A percentile compares a stretch with the other conserved stretches of the same genome.
These are phyloP conservation scores for Drosophila tanythrix DNA, from an alignment of 2,888 invertebrate species.

Conservation along the genomic window DNA sequence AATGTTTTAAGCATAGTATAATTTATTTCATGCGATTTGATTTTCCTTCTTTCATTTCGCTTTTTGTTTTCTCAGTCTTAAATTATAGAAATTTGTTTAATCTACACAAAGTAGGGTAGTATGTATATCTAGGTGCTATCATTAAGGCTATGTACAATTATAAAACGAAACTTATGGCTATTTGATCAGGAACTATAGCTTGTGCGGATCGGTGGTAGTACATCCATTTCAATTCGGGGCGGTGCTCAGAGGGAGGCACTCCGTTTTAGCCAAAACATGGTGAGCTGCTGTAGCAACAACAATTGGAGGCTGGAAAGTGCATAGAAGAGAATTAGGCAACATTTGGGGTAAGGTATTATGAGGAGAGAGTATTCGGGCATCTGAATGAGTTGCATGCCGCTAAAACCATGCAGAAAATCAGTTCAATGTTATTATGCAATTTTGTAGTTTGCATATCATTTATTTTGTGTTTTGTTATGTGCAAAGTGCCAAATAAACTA, in stretches of 20 bases:
- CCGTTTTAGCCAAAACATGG: slow-evolving; percentile 74
- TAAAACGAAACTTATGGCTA: slow-evolving; percentile 47
- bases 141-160: slow-evolving; percentile 47
- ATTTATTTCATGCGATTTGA: slow-evolving; percentile 47
- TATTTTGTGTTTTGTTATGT: slow-evolving; percentile 42
- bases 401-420: slow-evolving; percentile 62
- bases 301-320: slow-evolving; percentile 80
- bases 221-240: slow-evolving; percentile 7
- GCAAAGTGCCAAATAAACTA: slow-evolving; percentile 42
- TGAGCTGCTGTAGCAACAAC: slow-evolving; percentile 77
- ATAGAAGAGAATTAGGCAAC: slow-evolving; percentile 44
- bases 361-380: slow-evolving; percentile 10
- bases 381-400: slow-evolving; percentile 38
- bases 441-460: slow-evolving; percentile 34
- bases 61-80: slow-evolving; percentile 43
- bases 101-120: slow-evolving; percentile 35
- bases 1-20: slow-evolving; percentile 61
- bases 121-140: slow-evolving; percentile 28
- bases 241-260: slow-evolving; percentile 48
- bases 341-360: slow-evolving; percentile 6
- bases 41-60: neutral
- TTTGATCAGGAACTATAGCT: slow-evolving; percentile 71
- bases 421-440: slow-evolving; percentile 29
- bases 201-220: slow-evolving; percentile 50
- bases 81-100: slow-evolving; percentile 41